These are phyloP conservation scores for Momotus momota DNA, from an alignment of 2,797 vertebrate genomes.

Conservation along the genomic window DNA sequence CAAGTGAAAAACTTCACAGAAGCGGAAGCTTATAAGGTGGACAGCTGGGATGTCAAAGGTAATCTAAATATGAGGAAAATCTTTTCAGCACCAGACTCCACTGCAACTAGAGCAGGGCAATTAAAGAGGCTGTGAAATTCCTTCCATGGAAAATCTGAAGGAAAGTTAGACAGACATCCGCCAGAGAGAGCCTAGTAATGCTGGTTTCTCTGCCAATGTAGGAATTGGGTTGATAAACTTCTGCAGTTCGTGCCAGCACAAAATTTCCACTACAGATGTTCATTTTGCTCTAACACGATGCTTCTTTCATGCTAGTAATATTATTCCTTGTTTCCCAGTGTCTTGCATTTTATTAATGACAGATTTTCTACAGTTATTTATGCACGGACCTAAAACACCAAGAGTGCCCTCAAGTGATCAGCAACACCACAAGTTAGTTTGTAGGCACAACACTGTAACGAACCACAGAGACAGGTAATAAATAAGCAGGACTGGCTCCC, in stretches of 20 bases:
- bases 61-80: constrained; percentile 40
- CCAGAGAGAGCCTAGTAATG: constrained; percentile 3
- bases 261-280: constrained; percentile 23
- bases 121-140: constrained; percentile 48
- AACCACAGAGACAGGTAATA: not conserved
- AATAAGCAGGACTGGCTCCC: not conserved
- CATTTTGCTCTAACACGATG: not conserved
- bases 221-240: not conserved
- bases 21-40: constrained; percentile 9
- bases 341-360: not conserved
- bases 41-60: constrained; percentile 45
- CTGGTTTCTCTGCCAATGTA: not conserved
- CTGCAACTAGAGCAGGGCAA: constrained; percentile 21
- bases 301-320: not conserved
- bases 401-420: constrained; percentile 67
- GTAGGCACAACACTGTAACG: not conserved
- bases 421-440: not conserved
- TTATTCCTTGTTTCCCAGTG: not conserved
- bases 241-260: not conserved
- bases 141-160: constrained; percentile 30
- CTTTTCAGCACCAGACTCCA: constrained; percentile 31
- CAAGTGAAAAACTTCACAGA: constrained; percentile 35
- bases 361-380: not conserved
- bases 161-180: not conserved
- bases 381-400: not conserved